Base-by-base conservation (phyloP, 2,797 vertebrate genomes). In the Zenarchopterus dispar region DNA sequence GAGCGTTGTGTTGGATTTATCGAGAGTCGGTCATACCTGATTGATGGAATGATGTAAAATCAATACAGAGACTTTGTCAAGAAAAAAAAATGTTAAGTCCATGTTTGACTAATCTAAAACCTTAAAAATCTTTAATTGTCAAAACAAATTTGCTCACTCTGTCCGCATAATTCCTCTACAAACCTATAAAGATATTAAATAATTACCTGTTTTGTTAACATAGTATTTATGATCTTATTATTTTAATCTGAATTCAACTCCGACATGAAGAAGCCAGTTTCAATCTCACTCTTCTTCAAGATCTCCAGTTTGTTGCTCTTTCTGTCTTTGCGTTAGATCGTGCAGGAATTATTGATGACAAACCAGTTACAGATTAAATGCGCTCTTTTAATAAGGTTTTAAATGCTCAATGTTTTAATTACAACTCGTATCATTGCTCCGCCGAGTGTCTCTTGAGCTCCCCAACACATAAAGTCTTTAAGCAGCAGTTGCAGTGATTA, bases 401-500 rank as follows among this genome's bases (percentile, higher is more conserved):
- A 58, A 56, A 26, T 18, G 41, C 49, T 36, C 57, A 49, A 31
- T 66, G 62, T 75, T 56, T 75, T 77, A 74, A 73, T 77, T 68
- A 63, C 21, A 36, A 49, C 47, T 22, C 49, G 62, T 74, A 59
- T 55, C 65, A 69, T 70, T 63, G 17, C 58, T 49, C 16, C 43
- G 28, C 23, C 22, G n/a, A 24, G 43, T 56, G 62, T 57, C 48
- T 51, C 56, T 54, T 17, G 46, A 56, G 65, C 57, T 52, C 46
- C 52, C 56, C 46, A 16, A 28, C 50, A 42, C 52, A 52, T 17
- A 13, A 17, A 9, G 26, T 39, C 56, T 39, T 61, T 41, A 56
- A 62, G 41, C 55, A 67, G 65, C 64, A 50, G 61, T 72, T 69
- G 48, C 61, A 63, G 51, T 61, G 65, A 76, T 85, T 82, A 77